Conservation (phyloP, 1,140 invertebrate genomes). For the Pseudomyrmex cubaensis region DNA sequence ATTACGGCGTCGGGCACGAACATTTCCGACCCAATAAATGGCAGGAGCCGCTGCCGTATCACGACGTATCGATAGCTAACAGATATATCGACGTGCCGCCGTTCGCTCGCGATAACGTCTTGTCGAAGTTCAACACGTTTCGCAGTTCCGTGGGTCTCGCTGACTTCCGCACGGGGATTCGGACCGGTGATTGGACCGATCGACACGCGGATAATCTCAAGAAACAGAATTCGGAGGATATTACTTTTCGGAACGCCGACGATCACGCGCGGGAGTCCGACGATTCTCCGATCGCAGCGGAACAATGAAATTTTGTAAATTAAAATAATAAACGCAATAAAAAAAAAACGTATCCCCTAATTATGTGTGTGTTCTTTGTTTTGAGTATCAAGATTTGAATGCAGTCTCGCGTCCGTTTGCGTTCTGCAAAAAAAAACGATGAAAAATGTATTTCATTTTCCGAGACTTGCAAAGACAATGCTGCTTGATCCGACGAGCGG, state of each 20-base stretch:
- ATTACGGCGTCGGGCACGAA: conserved; percentile 49
- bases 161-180: conserved; percentile 47
- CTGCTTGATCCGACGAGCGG: background rate
- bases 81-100: conserved; percentile 26
- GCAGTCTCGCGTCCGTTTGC: no score
- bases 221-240: conserved; percentile 23
- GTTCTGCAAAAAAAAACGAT: no score
- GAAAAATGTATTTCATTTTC: no score
- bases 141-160: conserved; percentile 29
- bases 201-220: background rate
- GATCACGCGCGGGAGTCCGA: background rate
- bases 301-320: conserved; percentile 24
- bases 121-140: conserved; percentile 22
- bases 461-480: no score
- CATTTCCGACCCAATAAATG: conserved; percentile 49
- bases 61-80: conserved; percentile 33
- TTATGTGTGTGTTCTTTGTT: no score
- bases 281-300: background rate
- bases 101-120: conserved; percentile 15
- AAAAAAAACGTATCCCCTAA: background rate
- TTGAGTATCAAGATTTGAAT: no score
- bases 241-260: conserved; percentile 6
- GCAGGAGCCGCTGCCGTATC: background rate
- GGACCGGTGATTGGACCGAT: conserved; percentile 45
- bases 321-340: conserved; percentile 1